Evolutionary conservation across 2,888 invertebrate genomes (phyloP).

Genomic region (Pyrocoelia pectoralis): DNA sequence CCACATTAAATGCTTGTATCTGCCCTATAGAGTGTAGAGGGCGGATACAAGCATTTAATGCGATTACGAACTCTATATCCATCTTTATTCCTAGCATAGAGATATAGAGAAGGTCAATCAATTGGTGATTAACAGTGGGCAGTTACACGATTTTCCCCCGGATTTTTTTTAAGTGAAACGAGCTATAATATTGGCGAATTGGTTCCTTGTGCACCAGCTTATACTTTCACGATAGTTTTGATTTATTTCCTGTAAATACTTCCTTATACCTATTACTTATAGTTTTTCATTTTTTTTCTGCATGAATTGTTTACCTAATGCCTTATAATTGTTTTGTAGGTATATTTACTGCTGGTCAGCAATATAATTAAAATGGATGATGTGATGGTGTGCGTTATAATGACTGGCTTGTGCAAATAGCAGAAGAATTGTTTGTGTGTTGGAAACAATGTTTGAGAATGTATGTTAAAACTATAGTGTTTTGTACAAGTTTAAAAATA

Average conservation of each 20-base stretch:
- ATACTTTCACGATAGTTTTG: too few species aligned
- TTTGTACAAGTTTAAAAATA: conserved; percentile 23
- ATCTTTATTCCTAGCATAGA: too few species aligned
- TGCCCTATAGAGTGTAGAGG: too few species aligned
- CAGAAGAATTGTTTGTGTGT: conserved; percentile 35
- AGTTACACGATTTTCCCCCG: too few species aligned
- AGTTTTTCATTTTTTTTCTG: conserved; percentile 11
- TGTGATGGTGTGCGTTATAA: conserved; percentile 20
- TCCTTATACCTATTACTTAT: conserved; percentile 5
- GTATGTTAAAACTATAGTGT: conserved; percentile 1
- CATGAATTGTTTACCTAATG: conserved; percentile 31
- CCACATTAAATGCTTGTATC: too few species aligned
- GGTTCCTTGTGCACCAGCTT: too few species aligned
- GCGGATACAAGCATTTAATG: too few species aligned
- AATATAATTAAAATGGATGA: conserved; percentile 28
- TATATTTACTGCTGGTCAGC: conserved; percentile 30
- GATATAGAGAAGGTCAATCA: too few species aligned
- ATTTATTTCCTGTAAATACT: conserved; percentile 18
- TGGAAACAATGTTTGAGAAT: conserved; percentile 17
- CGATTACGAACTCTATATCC: too few species aligned
- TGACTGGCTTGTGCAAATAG: conserved; percentile 24
- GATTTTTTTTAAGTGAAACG: too few species aligned
- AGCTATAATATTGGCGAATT: too few species aligned
- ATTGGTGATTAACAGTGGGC: too few species aligned
- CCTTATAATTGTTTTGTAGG: conserved; percentile 34